phyloP scores from a whole-genome alignment of 2,888 invertebrate genomes.

The Conomelus anceps region DNA sequence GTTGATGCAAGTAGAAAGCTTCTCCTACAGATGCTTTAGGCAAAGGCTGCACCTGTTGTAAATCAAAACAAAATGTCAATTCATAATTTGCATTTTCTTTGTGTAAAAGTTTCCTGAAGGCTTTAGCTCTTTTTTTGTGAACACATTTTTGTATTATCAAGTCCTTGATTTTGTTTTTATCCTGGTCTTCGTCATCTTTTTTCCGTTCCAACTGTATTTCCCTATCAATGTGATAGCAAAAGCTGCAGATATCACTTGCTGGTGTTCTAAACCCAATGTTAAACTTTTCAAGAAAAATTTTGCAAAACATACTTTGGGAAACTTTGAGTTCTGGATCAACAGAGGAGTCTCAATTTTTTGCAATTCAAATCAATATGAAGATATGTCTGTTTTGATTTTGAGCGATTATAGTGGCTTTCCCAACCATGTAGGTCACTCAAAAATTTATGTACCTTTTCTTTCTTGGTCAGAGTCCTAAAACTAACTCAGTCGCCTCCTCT shows the following conservation, averaged over 20 bases:
- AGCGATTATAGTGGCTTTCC: not conserved
- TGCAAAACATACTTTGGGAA: not conserved
- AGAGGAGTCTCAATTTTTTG: not conserved
- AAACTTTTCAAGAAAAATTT: not conserved
- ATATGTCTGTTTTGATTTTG: not conserved
- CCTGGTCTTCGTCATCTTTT: not conserved
- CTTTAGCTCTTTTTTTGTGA: not conserved
- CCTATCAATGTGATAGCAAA: not conserved
- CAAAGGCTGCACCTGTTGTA: not conserved
- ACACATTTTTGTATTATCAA: not conserved
- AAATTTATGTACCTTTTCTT: not conserved
- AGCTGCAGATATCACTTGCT: not conserved
- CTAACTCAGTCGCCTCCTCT: not conserved
- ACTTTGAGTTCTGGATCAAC: no score
- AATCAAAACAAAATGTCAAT: not conserved
- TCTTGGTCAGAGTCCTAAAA: not conserved
- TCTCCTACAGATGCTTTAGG: not conserved
- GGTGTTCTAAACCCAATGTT: not conserved
- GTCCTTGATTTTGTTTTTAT: not conserved
- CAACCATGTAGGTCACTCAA: not conserved
- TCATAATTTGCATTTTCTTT: not conserved
- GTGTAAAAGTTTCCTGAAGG: not conserved
- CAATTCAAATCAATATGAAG: not conserved
- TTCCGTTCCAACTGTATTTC: not conserved
- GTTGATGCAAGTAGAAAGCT: not conserved